A percentile compares a stretch with the other conserved stretches of the same genome.
These are phyloP conservation scores for Bombylius major DNA, from an alignment of 2,888 invertebrate genomes.

Conservation along the genomic window DNA sequence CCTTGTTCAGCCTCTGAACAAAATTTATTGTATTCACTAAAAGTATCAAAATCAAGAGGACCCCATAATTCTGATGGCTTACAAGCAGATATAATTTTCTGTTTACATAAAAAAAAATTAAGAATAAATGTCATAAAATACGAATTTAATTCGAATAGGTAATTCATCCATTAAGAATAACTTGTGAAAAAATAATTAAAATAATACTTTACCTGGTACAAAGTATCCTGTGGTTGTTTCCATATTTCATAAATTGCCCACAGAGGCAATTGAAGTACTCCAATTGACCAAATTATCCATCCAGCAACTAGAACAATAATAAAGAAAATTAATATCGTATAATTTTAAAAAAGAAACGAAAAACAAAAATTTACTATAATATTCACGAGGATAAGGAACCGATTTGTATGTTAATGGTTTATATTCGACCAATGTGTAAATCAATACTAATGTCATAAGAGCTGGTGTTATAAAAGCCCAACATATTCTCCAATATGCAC, in stretches of 20 bases:
- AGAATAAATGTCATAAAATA: too few relatives aligned
- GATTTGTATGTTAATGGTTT: slow-evolving; percentile 48
- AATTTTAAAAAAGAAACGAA: too few relatives aligned
- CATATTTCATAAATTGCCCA: slow-evolving; percentile 30
- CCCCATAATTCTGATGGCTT: slow-evolving; percentile 29
- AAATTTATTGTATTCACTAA: slow-evolving; percentile 30
- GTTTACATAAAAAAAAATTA: not conserved
- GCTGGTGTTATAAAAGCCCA: slow-evolving; percentile 65
- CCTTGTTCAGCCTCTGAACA: slow-evolving; percentile 3
- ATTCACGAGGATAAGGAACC: slow-evolving; percentile 41
- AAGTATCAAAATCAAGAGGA: slow-evolving; percentile 35
- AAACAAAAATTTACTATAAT: not conserved
- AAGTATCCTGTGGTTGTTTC: slow-evolving; percentile 24
- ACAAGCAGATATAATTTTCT: slow-evolving; percentile 29
- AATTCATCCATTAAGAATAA: too few relatives aligned
- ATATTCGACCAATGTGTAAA: slow-evolving; percentile 52
- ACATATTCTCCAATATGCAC: slow-evolving; percentile 66
- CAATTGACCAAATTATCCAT: slow-evolving; percentile 39
- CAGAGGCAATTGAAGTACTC: slow-evolving; percentile 39
- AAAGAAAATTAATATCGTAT: not conserved
- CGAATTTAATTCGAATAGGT: too few relatives aligned
- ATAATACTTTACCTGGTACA: slow-evolving; percentile 18
- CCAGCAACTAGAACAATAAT: slow-evolving; percentile 25
- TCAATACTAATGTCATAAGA: slow-evolving; percentile 53
- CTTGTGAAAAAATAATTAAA: not conserved